Base-by-base conservation (phyloP, 2,797 vertebrate species). In the Myotis myotis region DNA sequence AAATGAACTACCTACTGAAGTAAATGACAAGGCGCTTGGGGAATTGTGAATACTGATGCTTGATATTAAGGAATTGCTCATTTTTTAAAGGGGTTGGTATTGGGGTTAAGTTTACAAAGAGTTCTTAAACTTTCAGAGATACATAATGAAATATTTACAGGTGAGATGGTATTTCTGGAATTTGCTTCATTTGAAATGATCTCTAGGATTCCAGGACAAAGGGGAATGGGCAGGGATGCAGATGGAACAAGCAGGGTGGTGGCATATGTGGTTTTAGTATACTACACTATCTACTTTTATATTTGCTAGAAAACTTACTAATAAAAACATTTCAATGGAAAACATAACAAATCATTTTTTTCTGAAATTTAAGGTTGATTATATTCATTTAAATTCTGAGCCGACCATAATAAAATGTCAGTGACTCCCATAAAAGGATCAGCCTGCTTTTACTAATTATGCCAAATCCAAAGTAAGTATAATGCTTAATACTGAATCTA, bases 111-210 rank as follows among this genome's bases (percentile, higher is more conserved):
- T 74, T 47, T 55, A 60, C 33, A 82, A 68, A 47, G 60, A 30
- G 25, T 55, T 68, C 70, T 87, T 74, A 1, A 75, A 75, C 38
- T 88, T 92, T 76, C 68, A 79, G 74, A 76, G 41, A 78, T n/a
- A 55, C 0, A 13, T 25, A 66, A n/a, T 66, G 57, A 83, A 83
- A 62, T 62, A 89, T 11, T 81, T 57, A 47, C 22, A 83, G 71
- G 25, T 74, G 80, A 95, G 53, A 60, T 36, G n/a, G 6, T 62
- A 91, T 12, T n/a, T 91, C 75, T 84, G 64, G 75, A 95, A 89
- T 92, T 89, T 94, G 49, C 44, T 57, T 84, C 64, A 68, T 41
- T 60, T 57, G 71, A 95, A 49, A 72, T 62, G 25, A 5, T 6
- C 20, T 75, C 87, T 81, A n/a, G 76, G 89, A 84, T 78, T 78